Base-by-base conservation (phyloP, 2,113 vertebrate species). In the Rhinolophus ferrumequinum region DNA sequence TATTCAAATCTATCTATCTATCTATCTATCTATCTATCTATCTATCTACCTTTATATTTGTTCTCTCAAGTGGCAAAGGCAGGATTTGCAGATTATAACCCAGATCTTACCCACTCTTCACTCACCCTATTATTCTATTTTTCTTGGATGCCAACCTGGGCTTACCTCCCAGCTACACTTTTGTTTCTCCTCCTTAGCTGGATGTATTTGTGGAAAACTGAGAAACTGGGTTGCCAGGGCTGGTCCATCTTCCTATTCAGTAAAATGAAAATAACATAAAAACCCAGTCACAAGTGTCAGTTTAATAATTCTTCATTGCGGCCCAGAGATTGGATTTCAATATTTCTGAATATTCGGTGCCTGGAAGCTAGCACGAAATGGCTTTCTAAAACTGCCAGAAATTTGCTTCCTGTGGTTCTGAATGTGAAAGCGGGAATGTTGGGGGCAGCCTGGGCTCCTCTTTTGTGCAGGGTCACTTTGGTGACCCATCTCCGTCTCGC, bases 301-400 rank as follows among this genome's bases (percentile, higher is more conserved):
- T 76, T 94, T 95, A 94, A 75, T 95, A 88, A 90, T 94, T 97
- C 76, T 86, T 82, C 41, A 89, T 96, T 50, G 88, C 85, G 94
- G 56, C 81, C 38, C 33, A 58, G 81, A 38, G 88, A 70, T 62
- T 79, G 50, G 41, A 58, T 96, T 93, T 96, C 88, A 93, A 47
- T 95, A 92, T 95, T 83, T 93, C 90, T 91, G 91, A 95, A 64
- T 93, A 81, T 82, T n/a, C 35, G n/a, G 0, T 72, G 80, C 82
- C 91, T 90, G 77, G 72, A 76, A 96, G 93, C 85, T 38, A 79
- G 50, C 50, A 79, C 14, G 69, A 76, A 95, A 81, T 66, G 77
- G 21, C 88, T 86, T 19, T 96, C 75, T 83, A 56, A 87, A 77
- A 87, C 38, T 87, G 69, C 58, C 58, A 72, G 88, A 64, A 93